Evolutionary conservation across 2,888 invertebrate species (phyloP), one percentile per base, ranked within the genome.

Genomic region (Orthosia incerta): DNA sequence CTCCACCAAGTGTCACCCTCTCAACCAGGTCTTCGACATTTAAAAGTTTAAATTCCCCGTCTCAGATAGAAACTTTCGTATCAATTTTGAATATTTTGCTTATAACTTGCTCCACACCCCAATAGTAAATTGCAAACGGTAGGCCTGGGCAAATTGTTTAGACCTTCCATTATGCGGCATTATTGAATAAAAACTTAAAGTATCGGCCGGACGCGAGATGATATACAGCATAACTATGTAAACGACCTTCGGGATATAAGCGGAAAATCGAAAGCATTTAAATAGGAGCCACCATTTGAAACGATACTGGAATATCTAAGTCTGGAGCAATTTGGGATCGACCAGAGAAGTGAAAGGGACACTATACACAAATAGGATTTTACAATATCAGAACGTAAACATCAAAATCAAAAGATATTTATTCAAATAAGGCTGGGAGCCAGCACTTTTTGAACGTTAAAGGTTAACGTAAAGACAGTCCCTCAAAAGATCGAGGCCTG

Each of bases 121-220:
- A 80, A 74, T 82, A 89, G 87, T 90, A 91, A 92, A 93, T 92
- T 80, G 88, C 91, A 87, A 89, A 85, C 89, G 78, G 91, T 93
- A 92, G 91, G 91, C 88, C 81, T 88, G 85, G 75, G 89, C 88
- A 94, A 95, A 95, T 95, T 94, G 94, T 87, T 94, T 89, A 93
- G 95, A 93, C 95, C 95, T 95, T 94, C 94, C 89, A 94, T 95
- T 94, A 94, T 90, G 79, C 31, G 75, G 76, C 71, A 84, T 88
- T 85, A 84, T 90, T 87, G 87, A 88, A 84, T 86, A 90, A 89
- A 91, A 89, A 89, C 76, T 73, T 71, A 74, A 79, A 56, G 72
- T 76, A 79, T 79, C 51, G 79, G 67, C 76, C 80, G 80, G 84
- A 80, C 67, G 69, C 57, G 59, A 66, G 78, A 81, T 79, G 79